Evolutionary conservation across 2,797 vertebrate genomes (phyloP), one percentile per base, ranked within the genome.

Genomic region (Pelobates cultripes): DNA sequence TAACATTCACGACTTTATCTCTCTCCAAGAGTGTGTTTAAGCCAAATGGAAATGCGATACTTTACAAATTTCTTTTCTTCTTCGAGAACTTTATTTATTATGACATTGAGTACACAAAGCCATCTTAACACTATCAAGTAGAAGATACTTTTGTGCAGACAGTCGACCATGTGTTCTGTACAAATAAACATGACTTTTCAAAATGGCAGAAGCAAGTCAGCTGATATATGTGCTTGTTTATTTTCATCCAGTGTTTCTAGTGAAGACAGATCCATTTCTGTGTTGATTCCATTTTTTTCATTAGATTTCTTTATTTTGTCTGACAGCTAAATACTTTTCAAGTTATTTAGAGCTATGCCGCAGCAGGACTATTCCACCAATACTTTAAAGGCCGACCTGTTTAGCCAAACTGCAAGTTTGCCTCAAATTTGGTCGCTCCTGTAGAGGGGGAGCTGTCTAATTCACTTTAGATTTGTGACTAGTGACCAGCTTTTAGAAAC

Each of bases 401-500:
- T 87, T 40, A 87, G 88, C 86, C 86, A 87, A 85, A 87, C 90
- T 89, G 82, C 86, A 87, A 86, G 86, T 85, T 90, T 93, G 87
- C 93, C 89, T 93, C 89, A 90, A 88, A 91, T 90, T 89, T 79
- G 87, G 85, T 90, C 87, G 86, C 82, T 51, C 10, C 47, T 80
- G 86, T 77, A 85, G 87, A 86, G 86, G 86, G 87, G 85, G 81
- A 89, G 85, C 89, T 89, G 85, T 84, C 89, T 78, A 87, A 90
- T 89, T 92, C 92, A 92, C 89, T 96, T 94, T 94, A 95, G 93
- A 94, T 94, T 94, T 96, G 95, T 96, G 94, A 96, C 94, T 94
- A 92, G 93, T 96, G 95, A 96, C 92, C 94, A 94, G 95, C 94
- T 94, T 95, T 95, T 95, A 94, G 96, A 96, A 96, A 96, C 97